These are phyloP conservation scores for Chloropsis cyanopogon DNA, from an alignment of 2,113 vertebrate genomes.

Conservation along the genomic window DNA sequence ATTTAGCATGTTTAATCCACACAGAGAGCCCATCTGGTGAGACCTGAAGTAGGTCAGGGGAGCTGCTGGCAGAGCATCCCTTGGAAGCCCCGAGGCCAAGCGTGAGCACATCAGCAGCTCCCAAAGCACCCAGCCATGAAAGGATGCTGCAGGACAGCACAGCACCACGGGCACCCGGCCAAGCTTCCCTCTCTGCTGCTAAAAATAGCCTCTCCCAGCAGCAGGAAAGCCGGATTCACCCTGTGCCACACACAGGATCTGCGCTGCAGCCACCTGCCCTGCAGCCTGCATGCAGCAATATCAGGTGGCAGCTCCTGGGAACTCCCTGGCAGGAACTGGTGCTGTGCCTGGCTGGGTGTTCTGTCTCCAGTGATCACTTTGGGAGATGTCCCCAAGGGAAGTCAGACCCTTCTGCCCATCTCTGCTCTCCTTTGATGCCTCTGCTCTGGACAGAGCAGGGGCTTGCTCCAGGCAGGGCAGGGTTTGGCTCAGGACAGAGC, in stretches of 20 bases:
- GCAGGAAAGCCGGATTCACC: constrained; percentile 13
- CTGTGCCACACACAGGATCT: not conserved
- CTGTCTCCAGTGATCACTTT: rapidly evolving
- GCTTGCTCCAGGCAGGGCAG: not conserved
- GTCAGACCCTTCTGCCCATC: not conserved
- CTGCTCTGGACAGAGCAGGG: not conserved
- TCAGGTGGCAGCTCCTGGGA: not conserved
- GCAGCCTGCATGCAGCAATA: rapidly evolving
- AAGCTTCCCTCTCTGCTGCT: not conserved
- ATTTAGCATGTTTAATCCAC: constrained; percentile 45
- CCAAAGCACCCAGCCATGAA: not conserved
- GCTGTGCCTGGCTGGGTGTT: not conserved
- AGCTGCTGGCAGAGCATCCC: not conserved
- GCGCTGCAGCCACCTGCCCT: not conserved
- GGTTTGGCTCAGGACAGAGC: not conserved
- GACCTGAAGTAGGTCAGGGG: constrained; percentile 56
- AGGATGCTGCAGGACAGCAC: not conserved
- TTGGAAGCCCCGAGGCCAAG: not conserved
- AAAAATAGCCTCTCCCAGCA: constrained; percentile 16
- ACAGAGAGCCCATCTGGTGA: constrained; percentile 43
- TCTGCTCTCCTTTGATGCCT: not conserved
- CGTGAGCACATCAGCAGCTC: not conserved
- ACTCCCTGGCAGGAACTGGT: not conserved
- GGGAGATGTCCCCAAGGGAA: not conserved
- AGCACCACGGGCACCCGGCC: not conserved